Evolutionary conservation across 2,113 vertebrate genomes (phyloP).

Genomic region (Emydocephalus ijimae): DNA sequence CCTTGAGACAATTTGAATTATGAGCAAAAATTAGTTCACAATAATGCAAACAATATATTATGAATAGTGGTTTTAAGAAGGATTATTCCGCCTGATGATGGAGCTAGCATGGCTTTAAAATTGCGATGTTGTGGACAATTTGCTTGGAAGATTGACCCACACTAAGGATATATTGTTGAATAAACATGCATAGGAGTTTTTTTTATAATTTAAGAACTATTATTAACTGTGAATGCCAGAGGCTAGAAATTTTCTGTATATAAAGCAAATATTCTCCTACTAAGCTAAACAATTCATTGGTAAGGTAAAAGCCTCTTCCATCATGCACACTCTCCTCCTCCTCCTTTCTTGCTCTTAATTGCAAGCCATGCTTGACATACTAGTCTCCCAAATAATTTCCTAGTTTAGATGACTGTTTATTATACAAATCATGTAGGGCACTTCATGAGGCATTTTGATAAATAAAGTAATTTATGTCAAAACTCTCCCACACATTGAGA

Average conservation of each 20-base stretch:
- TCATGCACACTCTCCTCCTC: background rate
- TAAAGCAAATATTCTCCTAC: background rate
- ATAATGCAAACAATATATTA: conserved; percentile 23
- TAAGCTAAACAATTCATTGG: background rate
- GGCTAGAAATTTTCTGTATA: background rate
- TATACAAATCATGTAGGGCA: background rate
- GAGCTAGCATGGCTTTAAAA: conserved; percentile 10
- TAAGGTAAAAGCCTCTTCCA: background rate
- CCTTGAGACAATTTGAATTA: conserved; percentile 47
- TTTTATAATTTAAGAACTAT: background rate
- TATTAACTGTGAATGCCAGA: background rate
- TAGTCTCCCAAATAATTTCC: background rate
- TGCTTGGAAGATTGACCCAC: background rate
- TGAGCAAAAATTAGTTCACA: conserved; percentile 31
- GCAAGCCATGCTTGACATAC: background rate
- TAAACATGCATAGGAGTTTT: background rate
- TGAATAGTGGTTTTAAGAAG: conserved; percentile 20
- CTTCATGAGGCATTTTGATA: conserved; percentile 7
- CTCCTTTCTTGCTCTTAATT: background rate
- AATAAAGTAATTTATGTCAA: background rate
- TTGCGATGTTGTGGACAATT: background rate
- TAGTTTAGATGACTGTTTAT: background rate
- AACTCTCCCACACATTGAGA: background rate
- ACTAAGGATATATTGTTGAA: background rate
- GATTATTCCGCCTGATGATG: background rate